phyloP scores from a whole-genome alignment of 2,797 vertebrate genomes.

The Pantherophis alleghaniensis region DNA sequence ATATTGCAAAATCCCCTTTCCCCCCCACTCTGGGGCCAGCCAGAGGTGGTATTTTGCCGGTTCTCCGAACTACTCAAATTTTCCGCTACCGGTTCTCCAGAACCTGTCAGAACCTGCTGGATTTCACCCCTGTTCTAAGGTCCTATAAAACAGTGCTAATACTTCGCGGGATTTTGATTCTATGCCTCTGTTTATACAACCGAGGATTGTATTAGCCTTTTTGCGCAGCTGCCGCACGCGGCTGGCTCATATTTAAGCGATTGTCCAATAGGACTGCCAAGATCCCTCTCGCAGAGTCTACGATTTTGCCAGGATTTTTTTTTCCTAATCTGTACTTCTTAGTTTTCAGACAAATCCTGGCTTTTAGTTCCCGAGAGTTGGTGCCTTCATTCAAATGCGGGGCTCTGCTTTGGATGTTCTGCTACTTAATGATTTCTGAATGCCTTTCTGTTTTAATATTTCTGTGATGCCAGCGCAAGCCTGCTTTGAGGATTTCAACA shows the following conservation, averaged over 20 bases:
- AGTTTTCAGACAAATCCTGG: not conserved
- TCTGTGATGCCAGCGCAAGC: not conserved
- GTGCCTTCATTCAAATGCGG: not conserved
- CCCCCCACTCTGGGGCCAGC: no score
- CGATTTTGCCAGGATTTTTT: no score
- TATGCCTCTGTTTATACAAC: no score
- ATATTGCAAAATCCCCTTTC: no score
- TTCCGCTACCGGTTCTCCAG: no score
- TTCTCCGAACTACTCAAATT: no score
- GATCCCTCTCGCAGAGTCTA: not conserved
- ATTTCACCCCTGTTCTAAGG: no score
- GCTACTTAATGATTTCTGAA: not conserved
- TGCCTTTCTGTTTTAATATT: not conserved
- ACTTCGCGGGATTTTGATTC: no score
- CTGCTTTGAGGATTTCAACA: not conserved
- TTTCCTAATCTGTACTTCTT: not conserved
- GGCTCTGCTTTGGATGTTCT: no score
- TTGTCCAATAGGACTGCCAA: not conserved
- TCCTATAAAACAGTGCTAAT: no score
- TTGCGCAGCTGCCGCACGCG: not conserved
- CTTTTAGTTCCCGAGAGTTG: not conserved
- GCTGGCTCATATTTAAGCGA: not conserved
- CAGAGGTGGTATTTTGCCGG: no score
- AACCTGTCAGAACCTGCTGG: no score
- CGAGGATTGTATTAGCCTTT: not conserved